Percentiles rank a stretch among this genome's conserved stretches.
Evolutionary conservation across 2,888 invertebrate genomes (phyloP).

Genomic region (Drosophila histrio): DNA sequence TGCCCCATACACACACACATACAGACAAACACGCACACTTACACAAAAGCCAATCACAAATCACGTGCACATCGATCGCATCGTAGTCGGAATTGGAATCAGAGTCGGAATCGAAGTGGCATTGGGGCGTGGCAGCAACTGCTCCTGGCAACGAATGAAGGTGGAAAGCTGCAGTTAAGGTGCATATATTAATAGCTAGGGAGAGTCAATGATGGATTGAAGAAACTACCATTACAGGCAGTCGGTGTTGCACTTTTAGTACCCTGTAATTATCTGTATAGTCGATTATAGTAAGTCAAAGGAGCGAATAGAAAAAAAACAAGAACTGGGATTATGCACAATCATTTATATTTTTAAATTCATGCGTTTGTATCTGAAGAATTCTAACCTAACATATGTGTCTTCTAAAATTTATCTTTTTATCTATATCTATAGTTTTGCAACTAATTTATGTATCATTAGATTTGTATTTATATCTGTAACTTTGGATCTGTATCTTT

Average conservation of each 20-base stretch:
- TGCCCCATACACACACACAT: constrained; percentile 17
- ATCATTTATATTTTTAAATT: background rate
- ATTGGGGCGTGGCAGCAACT: constrained; percentile 19
- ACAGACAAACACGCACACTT: background rate
- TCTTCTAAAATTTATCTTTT: background rate
- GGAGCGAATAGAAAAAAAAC: no score
- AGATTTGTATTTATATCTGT: background rate
- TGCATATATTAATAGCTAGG: constrained; percentile 17
- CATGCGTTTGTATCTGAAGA: background rate
- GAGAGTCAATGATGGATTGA: constrained; percentile 12
- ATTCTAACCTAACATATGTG: background rate
- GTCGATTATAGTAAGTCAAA: background rate
- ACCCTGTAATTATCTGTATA: constrained; percentile 21
- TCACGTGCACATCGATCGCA: constrained; percentile 2
- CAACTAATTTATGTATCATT: no score
- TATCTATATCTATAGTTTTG: background rate
- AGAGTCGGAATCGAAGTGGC: constrained; percentile 6
- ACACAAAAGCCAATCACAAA: background rate
- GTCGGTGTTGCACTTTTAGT: constrained; percentile 1
- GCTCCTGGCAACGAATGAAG: constrained; percentile 24
- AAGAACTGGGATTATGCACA: no score
- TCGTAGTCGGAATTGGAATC: background rate
- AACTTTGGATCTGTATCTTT: background rate
- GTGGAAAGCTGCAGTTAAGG: constrained; percentile 17
- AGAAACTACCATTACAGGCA: constrained; percentile 9